Conservation (phyloP, 2,113 vertebrate genomes). For the Rhombomys opimus region DNA sequence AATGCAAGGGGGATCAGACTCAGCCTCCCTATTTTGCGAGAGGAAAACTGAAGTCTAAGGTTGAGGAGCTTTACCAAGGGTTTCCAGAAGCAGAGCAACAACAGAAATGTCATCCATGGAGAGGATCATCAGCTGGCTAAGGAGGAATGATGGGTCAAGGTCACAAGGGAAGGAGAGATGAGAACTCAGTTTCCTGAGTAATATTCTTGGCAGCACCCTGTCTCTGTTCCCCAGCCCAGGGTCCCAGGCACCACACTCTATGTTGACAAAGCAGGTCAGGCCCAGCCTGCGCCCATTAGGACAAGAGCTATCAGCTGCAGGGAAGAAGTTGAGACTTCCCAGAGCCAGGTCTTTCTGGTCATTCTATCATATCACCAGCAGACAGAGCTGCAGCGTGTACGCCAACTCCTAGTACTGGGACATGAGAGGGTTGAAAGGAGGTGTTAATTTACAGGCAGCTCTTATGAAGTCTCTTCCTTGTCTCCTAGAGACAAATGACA, state of each 20-base stretch:
- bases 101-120: conserved; percentile 24
- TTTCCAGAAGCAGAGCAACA: conserved; percentile 39
- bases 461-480: conserved; percentile 7
- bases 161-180: conserved; percentile 35
- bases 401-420: not conserved
- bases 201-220: not conserved
- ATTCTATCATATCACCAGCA: not conserved
- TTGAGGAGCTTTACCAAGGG: conserved; percentile 13
- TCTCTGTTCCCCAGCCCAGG: conserved; percentile 32
- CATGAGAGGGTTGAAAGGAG: not conserved
- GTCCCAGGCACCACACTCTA: not conserved
- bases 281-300: not conserved
- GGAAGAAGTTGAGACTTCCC: not conserved
- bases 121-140: not conserved
- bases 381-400: not conserved
- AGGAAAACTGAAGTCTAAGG: conserved; percentile 27
- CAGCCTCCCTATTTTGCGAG: conserved; percentile 20
- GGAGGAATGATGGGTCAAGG: conserved; percentile 59
- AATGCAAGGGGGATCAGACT: not conserved
- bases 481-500: conserved; percentile 65
- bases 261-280: conserved; percentile 45
- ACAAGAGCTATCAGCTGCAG: not conserved
- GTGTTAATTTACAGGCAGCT: conserved; percentile 31
- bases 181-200: conserved; percentile 47
- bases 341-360: not conserved